Evolutionary conservation across 1,140 invertebrate genomes (phyloP), one percentile per base, ranked within the genome.

Genomic region (Ylistrum balloti): DNA sequence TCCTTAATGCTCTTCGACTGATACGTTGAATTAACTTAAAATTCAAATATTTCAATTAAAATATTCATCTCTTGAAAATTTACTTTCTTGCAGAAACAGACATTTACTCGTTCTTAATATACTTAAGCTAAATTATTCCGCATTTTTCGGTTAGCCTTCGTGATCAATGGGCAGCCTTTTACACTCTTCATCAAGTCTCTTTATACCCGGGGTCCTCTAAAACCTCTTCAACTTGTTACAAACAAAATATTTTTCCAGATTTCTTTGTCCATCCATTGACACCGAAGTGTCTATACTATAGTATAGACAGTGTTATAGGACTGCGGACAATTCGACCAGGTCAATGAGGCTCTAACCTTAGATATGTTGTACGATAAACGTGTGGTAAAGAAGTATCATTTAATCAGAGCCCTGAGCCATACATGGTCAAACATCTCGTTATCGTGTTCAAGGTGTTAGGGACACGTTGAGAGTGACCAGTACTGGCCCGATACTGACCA

Each of bases 381-480:
- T n/a, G 22, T 28, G 56, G 56, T 28, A 74, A 22, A 74, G 9
- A 28, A 28, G 56, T 74, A 74, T 74, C 56, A 28, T 5, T 74
- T 74, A 74, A 74, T 74, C 56, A 74, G 56, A 28, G 56, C 56
- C 56, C 17, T 9, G 9, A 74, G 56, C 56, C 22, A 74, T 74
- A 74, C 56, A 74, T 74, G 56, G 56, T 74, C 56, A 74, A 74
- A 74, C 56, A 74, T 74, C 56, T 74, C 56, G 56, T 74, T 74
- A 74, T 74, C 56, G n/a, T 74, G n/a, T 74, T 74, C 56, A 28
- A n/a, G 56, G 56, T 74, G 56, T 74, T 74, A 74, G 56, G 56
- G 56, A 74, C 56, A 74, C 56, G 56, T 74, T 74, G 56, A 74
- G 56, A 74, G 22, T 74, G 56, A 74, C 56, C 56, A 74, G 28